Evolutionary conservation across 2,888 invertebrate species (phyloP).

Genomic region (Germaria angustata): DNA sequence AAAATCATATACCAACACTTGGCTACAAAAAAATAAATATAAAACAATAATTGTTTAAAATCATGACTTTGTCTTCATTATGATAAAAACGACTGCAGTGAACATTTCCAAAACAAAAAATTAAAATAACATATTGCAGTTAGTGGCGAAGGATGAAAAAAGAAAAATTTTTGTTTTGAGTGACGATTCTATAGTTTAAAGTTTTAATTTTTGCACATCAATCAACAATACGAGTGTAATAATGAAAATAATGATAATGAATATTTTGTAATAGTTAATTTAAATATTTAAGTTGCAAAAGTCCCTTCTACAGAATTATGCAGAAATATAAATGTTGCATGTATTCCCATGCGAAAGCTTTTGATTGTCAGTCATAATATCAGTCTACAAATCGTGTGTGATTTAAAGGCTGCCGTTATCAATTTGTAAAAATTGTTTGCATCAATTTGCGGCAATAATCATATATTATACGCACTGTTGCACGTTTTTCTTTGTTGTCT

Average conservation of each 20-base stretch:
- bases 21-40: not conserved
- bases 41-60: constrained; percentile 56
- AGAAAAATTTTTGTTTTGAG: constrained; percentile 8
- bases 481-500: not conserved
- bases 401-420: constrained; percentile 33
- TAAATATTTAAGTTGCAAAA: constrained; percentile 32
- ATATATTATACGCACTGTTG: constrained; percentile 22
- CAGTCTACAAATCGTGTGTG: constrained; percentile 33
- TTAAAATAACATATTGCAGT: not conserved
- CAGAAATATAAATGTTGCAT: not conserved
- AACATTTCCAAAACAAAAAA: constrained; percentile 13
- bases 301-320: not conserved
- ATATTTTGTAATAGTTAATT: not conserved
- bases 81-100: constrained; percentile 1
- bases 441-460: constrained; percentile 28
- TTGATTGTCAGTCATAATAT: constrained; percentile 41
- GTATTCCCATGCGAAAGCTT: not conserved
- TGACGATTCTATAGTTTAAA: constrained; percentile 61
- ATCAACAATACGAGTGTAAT: constrained; percentile 16
- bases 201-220: constrained; percentile 58
- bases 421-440: constrained; percentile 40
- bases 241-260: not conserved
- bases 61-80: constrained; percentile 55
- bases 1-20: not conserved
- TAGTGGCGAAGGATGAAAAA: not conserved